Conservation (phyloP, 2,888 invertebrate genomes). For the Dryobota labecula region DNA sequence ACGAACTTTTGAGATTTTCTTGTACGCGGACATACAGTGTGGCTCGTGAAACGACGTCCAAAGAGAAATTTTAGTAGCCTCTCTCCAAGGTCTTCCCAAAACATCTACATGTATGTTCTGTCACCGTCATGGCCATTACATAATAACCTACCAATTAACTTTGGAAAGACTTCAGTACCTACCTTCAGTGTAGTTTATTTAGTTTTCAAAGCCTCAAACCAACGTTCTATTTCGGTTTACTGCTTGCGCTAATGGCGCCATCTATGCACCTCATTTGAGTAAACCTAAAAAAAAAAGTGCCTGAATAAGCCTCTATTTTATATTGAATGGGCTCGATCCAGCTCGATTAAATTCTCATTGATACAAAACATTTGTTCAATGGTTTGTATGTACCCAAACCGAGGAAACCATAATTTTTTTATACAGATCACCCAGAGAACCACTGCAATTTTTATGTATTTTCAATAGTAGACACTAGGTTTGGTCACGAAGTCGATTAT, state of each 20-base stretch:
- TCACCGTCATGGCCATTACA: no score
- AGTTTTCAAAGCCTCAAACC: background rate
- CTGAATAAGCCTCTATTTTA: background rate
- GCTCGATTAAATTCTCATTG: background rate
- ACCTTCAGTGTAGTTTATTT: background rate
- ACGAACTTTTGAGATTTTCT: no score
- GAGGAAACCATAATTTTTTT: background rate
- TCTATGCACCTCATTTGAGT: background rate
- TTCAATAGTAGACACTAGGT: background rate
- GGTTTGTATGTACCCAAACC: no score
- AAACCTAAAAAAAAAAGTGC: background rate
- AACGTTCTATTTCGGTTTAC: background rate
- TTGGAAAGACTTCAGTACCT: background rate
- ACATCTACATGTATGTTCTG: no score
- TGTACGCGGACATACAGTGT: no score
- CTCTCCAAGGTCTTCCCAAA: no score
- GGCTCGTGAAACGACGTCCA: no score
- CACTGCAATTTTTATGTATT: background rate
- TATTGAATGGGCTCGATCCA: background rate
- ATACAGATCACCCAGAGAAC: background rate
- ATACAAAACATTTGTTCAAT: background rate
- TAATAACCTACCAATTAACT: background rate
- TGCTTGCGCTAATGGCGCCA: background rate
- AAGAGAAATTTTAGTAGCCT: no score
- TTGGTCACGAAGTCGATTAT: slow-evolving; percentile 21